Evolutionary conservation across 2,113 vertebrate species (phyloP), one percentile per base, ranked within the genome.

Genomic region (Pelodiscus sinensis): DNA sequence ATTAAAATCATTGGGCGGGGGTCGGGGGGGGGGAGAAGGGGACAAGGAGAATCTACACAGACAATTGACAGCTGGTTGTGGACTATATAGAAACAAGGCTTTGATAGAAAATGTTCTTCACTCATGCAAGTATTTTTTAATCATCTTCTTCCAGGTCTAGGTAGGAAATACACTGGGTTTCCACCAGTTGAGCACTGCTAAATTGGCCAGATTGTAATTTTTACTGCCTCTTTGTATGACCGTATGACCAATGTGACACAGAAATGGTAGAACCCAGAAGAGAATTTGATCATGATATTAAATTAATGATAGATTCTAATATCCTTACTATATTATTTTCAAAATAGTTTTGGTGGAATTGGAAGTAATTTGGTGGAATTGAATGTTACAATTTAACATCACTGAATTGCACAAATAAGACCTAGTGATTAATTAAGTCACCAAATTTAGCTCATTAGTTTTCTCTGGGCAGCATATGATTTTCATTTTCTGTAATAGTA

Each of bases 391-490:
- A 83, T 87, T 91, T 78, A 38, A 71, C 79, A 2, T 5, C 3
- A 86, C 51, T 29, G 62, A 91, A 94, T 90, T 91, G 86, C 80
- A 55, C 86, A 95, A 91, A 91, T n/a, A 84, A 75, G 52, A 60
- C 83, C 68, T 73, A 79, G 19, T 71, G 81, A 9, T 77, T 80
- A 83, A 62, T 2, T 0, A 57, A 57, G 4, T 86, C 13, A 83
- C 82, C 11, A 83, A 9, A 65, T 25, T 82, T 25, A 82, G 79
- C 56, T 82, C 52, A 86, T 3, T 88, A 5, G 50, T 5, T 88
- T 95, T 92, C 91, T 65, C 31, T 44, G 87, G 62, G 27, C 8
- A n/a, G 21, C 35, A 24, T 75, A 75, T 24, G 5, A 15, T 44
- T 44, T 44, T 7, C 77, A 18, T 85, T 22, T 25, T 93, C 62